These are phyloP conservation scores for Venustaconcha ellipsiformis DNA, from an alignment of 1,140 invertebrate genomes.

Conservation along the genomic window DNA sequence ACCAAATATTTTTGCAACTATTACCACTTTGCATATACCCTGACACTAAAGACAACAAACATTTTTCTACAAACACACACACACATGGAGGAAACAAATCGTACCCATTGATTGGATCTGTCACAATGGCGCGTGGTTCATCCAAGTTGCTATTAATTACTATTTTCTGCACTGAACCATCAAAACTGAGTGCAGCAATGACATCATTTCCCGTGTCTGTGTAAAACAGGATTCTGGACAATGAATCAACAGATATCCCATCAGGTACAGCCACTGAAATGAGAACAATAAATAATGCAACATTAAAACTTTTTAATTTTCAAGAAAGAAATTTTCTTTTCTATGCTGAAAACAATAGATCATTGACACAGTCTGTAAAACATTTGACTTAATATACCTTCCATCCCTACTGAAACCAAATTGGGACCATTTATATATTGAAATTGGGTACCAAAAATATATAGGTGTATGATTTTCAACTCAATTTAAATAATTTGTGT, in stretches of 20 bases:
- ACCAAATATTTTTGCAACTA: no score
- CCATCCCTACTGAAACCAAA: no score
- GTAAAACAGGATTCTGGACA: slow-evolving; percentile 50
- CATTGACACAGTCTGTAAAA: not conserved
- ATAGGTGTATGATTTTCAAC: no score
- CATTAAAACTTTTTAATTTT: not conserved
- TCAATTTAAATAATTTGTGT: no score
- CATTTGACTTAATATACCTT: not conserved
- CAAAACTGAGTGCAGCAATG: slow-evolving; percentile 45
- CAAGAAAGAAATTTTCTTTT: not conserved
- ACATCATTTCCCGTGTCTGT: slow-evolving; percentile 53
- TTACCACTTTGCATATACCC: no score
- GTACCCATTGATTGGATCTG: slow-evolving; percentile 80
- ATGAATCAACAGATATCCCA: slow-evolving; percentile 51
- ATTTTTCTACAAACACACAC: no score
- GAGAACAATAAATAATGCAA: not conserved
- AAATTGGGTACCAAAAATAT: no score
- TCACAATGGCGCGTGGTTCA: slow-evolving; percentile 92
- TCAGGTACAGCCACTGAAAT: slow-evolving; percentile 46
- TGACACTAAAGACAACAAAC: no score
- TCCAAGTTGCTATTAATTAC: slow-evolving; percentile 87
- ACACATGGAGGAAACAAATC: no score
- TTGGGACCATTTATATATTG: no score
- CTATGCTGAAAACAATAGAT: not conserved
- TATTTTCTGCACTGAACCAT: slow-evolving; percentile 74